Base-by-base conservation (phyloP, 2,113 vertebrate genomes). In the Hemibagrus wyckioides region DNA sequence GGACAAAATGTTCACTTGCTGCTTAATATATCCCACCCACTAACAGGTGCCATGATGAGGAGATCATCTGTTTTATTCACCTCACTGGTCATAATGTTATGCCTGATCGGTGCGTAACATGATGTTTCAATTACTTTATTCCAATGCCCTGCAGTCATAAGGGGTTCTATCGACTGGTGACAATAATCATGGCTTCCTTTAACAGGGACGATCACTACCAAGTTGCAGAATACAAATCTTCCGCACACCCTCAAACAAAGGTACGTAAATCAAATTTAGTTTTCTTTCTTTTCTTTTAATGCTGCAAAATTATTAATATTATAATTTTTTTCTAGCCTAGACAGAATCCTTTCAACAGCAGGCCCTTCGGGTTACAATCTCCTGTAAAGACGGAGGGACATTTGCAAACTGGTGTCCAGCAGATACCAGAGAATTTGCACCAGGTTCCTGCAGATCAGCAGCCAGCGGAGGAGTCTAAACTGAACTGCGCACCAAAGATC, bases 341-440 rank as follows among this genome's bases (percentile, higher is more conserved):
- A 90, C 94, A 93, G 93, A 99, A 98, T 92, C 97, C 97, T 0
- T 98, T 98, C 92, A 96, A 97, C 92, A 93, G n/a, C 48, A 91
- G 92, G 0, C 69, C 8, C 30, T 19, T 63, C 19, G 73, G 87
- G 79, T 87, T 33, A 86, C 91, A 94, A 48, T 36, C 41, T 44
- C 9, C 48, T 71, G 87, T 84, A 28, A 85, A 86, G 25, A 71
- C 90, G 81, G 87, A 56, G 8, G 76, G 30, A n/a, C 91, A 80
- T 44, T 85, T 91, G 65, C 91, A 92, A 76, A 89, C 91, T 17
- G 83, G 92, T 92, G 87, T 96, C 94, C 95, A 91, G 88, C 88
- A 77, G 91, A 59, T 59, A 59, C n/a, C 75, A 33, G 23, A 11
- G 19, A 65, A 57, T 39, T 67, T 23, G 33, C 17, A 73, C 23